Evolutionary conservation across 2,888 invertebrate species (phyloP), one percentile per base, ranked within the genome.

Genomic region (Dromius quadrimaculatus): DNA sequence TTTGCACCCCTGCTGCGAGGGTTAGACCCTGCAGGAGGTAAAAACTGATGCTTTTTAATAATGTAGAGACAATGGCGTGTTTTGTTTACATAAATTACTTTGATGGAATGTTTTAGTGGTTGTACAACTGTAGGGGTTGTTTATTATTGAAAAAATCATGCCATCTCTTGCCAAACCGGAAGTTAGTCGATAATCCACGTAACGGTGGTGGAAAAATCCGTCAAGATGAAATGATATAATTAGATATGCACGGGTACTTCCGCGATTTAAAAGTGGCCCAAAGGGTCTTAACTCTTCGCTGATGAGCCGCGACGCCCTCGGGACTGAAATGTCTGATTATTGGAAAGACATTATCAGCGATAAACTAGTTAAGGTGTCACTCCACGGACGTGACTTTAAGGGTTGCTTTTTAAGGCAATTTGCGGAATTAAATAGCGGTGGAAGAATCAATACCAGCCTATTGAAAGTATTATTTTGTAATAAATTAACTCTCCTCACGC

Each of bases 161-260:
- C n/a, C n/a, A n/a, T n/a, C 32, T 32, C 32, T 6, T 32, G 5
- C 32, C 32, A 32, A 9, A 32, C 32, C 32, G 32, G 32, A 32
- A 32, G 32, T 6, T 32, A 4, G 32, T 32, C 59, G 59, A 59
- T 63, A 43, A 63, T 63, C 63, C 63, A 9, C 45, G 23, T 28
- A 62, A 62, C 63, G 43, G 45, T 9, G 57, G 34, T 17, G 23
- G 13, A 63, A 43, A 62, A 63, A 63, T 63, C 63, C 41, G 23
- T 23, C 63, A 45, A 43, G 63, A 57, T 57, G 57, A 63, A 43
- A 9, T 45, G 63, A 62, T 41, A 38, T 63, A 63, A 63, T 63
- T 63, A 63, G 63, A 63, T 45, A 63, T 63, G 63, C 63, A 45
- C 43, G 23, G 17, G 4, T 45, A 32, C 57, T 57, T 57, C 57